Percentiles rank a stretch among this genome's conserved stretches.
These are phyloP conservation scores for Nibea albiflora DNA, from an alignment of 2,113 vertebrate genomes.

Conservation along the genomic window DNA sequence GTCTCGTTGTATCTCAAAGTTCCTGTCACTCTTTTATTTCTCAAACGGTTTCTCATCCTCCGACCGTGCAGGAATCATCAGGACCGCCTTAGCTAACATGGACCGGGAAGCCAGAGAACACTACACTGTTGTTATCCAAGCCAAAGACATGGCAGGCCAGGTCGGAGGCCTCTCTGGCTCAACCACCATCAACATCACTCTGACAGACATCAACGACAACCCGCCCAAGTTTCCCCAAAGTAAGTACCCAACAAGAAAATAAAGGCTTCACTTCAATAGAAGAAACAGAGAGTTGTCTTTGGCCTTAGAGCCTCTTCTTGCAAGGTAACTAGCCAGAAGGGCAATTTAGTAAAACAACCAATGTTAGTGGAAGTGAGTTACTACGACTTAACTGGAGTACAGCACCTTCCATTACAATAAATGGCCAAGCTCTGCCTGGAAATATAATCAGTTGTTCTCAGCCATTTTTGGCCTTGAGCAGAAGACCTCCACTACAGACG, in stretches of 20 bases:
- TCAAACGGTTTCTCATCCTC: neutral
- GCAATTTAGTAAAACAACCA: conserved; percentile 32
- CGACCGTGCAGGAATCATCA: conserved; percentile 90
- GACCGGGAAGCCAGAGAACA: conserved; percentile 98
- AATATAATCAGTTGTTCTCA: conserved; percentile 15
- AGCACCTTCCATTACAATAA: conserved; percentile 3
- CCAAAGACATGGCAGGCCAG: conserved; percentile 99
- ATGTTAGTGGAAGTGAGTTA: neutral
- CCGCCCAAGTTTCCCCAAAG: conserved; percentile 95
- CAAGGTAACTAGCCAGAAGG: conserved; percentile 22
- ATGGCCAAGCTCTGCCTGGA: neutral
- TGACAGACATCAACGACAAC: conserved; percentile 98
- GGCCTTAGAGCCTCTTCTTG: neutral
- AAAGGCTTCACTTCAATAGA: neutral
- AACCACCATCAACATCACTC: conserved; percentile 96
- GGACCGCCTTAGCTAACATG: conserved; percentile 97
- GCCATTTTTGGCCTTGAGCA: conserved; percentile 27
- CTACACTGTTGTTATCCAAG: conserved; percentile 97
- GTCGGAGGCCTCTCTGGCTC: conserved; percentile 96
- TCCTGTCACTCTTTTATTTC: neutral
- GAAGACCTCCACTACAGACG: neutral
- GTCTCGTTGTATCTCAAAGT: neutral
- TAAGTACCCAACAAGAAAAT: conserved; percentile 79
- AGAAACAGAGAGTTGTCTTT: neutral
- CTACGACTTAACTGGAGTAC: conserved; percentile 11